Evolutionary conservation across 2,797 vertebrate species (phyloP).

Genomic region (Moxostoma hubbsi): DNA sequence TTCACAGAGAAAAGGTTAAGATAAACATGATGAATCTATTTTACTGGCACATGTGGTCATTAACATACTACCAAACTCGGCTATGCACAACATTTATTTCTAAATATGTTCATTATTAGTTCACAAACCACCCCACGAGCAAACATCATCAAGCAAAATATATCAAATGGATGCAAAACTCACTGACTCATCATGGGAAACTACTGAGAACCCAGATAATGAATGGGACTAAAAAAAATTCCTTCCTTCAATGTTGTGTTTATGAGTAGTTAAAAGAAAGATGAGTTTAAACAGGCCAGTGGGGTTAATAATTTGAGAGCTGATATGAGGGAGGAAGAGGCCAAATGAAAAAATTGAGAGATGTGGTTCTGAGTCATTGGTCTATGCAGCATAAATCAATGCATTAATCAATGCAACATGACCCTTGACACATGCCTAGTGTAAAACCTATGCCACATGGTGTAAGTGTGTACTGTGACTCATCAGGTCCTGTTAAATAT

Average conservation of each 20-base stretch:
- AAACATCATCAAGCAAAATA: background rate
- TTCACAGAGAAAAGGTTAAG: background rate
- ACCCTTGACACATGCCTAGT: background rate
- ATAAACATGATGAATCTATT: background rate
- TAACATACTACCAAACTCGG: too few relatives aligned
- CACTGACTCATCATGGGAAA: background rate
- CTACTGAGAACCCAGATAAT: background rate
- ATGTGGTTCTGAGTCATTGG: background rate
- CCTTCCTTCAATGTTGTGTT: background rate
- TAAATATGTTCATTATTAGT: background rate
- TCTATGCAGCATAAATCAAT: background rate
- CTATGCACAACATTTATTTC: too few relatives aligned
- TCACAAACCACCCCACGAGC: background rate
- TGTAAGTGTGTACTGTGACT: constrained; percentile 1
- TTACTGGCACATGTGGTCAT: too few relatives aligned
- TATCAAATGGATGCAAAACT: background rate
- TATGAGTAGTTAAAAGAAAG: background rate
- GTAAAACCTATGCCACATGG: background rate
- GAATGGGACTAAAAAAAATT: background rate
- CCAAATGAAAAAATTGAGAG: too few relatives aligned
- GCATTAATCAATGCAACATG: background rate
- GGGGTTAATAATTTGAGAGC: too few relatives aligned
- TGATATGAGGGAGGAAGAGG: background rate
- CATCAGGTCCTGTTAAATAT: background rate
- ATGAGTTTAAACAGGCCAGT: background rate